These are phyloP conservation scores for Sphaerophoria taeniata DNA, from an alignment of 2,888 invertebrate species.

Conservation along the genomic window DNA sequence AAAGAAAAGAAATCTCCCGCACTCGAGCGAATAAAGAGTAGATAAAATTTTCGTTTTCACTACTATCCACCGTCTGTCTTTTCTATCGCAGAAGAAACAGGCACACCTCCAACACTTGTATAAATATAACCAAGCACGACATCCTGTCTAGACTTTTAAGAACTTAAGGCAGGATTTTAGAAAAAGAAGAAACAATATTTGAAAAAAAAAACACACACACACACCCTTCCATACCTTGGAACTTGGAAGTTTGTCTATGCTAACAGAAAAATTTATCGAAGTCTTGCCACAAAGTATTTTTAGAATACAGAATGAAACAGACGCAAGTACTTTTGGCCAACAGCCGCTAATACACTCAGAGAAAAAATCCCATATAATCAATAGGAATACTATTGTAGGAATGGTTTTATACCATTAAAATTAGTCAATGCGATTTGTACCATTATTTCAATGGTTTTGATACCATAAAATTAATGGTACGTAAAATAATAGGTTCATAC, in stretches of 20 bases:
- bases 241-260: not conserved
- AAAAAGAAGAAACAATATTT: not conserved
- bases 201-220: constrained; percentile 7
- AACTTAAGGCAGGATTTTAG: constrained; percentile 10
- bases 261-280: constrained; percentile 43
- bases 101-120: constrained; percentile 9
- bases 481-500: too few relatives aligned
- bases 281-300: constrained; percentile 60
- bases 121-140: constrained; percentile 4
- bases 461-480: too few relatives aligned
- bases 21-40: constrained; percentile 28
- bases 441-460: too few relatives aligned
- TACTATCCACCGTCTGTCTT: constrained; percentile 12
- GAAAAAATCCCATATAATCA: too few relatives aligned
- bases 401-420: too few relatives aligned
- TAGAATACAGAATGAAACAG: not conserved
- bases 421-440: too few relatives aligned
- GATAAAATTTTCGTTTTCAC: constrained; percentile 59
- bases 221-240: constrained; percentile 8
- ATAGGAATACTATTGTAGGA: too few relatives aligned
- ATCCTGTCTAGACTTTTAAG: constrained; percentile 62
- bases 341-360: constrained; percentile 30
- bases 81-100: not conserved
- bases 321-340: constrained; percentile 34
- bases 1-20: not conserved